Evolutionary conservation across 1,140 invertebrate genomes (phyloP), one percentile per base, ranked within the genome.

Genomic region (Ptiloglossa arizonensis): DNA sequence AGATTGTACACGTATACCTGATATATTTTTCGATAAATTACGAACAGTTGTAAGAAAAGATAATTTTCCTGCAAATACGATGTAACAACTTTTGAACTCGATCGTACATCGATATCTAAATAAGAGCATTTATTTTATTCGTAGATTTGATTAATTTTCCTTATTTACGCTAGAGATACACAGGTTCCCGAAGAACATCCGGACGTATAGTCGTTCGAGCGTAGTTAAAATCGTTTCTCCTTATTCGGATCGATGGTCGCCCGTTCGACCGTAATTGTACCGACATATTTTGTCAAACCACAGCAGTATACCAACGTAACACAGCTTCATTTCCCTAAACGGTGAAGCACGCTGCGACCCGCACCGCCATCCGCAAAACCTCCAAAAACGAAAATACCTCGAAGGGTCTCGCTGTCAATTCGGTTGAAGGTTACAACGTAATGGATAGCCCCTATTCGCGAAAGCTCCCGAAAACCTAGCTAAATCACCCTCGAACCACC

Each of bases 241-340:
- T 71, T 57, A 73, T 67, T 79, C 50, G 68, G 74, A 63, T 72
- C 68, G 67, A 67, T 56, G 54, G 35, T 46, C 50, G 41, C 32
- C 6, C 27, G n/a, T 19, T 29, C 22, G n/a, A 19, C 38, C 68
- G 2, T 24, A 8, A 50, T 46, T 13, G 57, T 32, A 29, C 2
- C 57, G 17, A 22, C 24, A 22, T 35, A 17, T 24, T 17, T 29
- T 5, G 24, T 24, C 17, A 62, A 71, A 82, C 70, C 80, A 60
- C 80, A 82, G 5, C 46, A 76, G 69, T n/a, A n/a, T n/a, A n/a
- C n/a, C n/a, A 83, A 82, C 60, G 54, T 69, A 44, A 48, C n/a
- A 60, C 44, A 15, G 52, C 66, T 82, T 75, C 83, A 68, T 84
- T 84, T 75, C n/a, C 22, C 66, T 29, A 59, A 71, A n/a, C 52